Evolutionary conservation across 2,797 vertebrate genomes (phyloP).

Genomic region (Adelosebastes latens): DNA sequence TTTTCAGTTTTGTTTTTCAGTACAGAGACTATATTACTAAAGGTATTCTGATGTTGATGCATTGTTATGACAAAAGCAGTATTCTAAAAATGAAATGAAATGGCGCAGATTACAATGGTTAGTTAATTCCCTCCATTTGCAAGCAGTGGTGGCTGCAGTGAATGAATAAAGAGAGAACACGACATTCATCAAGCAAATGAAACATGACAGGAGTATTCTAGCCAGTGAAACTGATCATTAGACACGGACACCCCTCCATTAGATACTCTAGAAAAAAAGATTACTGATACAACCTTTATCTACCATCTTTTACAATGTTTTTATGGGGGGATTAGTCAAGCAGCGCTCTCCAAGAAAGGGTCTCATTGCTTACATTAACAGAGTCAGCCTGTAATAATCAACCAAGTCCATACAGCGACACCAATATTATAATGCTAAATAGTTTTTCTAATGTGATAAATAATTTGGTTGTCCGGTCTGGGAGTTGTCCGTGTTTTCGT

Average conservation of each 20-base stretch:
- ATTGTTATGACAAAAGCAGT: not conserved
- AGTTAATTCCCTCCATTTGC: conserved; percentile 27
- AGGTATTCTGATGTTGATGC: not conserved
- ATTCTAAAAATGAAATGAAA: not conserved
- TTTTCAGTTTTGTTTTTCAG: conserved; percentile 12
- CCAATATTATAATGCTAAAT: not conserved
- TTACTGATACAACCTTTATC: not conserved
- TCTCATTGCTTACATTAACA: not conserved
- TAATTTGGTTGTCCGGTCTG: not conserved
- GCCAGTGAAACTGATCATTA: conserved; percentile 30
- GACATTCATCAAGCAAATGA: conserved; percentile 38
- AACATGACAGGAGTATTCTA: conserved; percentile 30
- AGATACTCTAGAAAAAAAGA: not conserved
- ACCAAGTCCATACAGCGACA: not conserved
- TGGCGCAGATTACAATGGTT: conserved; percentile 13
- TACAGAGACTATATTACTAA: not conserved
- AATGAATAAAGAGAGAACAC: not conserved
- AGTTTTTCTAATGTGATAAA: not conserved
- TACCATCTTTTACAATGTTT: not conserved
- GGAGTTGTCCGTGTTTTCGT: no score
- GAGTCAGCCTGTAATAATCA: not conserved
- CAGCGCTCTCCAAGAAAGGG: not conserved
- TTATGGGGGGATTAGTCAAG: not conserved
- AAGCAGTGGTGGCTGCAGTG: not conserved
- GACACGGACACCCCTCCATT: not conserved